Conservation (phyloP, 53 echinoderm and acorn worm species). For the Holothuria scabra region DNA sequence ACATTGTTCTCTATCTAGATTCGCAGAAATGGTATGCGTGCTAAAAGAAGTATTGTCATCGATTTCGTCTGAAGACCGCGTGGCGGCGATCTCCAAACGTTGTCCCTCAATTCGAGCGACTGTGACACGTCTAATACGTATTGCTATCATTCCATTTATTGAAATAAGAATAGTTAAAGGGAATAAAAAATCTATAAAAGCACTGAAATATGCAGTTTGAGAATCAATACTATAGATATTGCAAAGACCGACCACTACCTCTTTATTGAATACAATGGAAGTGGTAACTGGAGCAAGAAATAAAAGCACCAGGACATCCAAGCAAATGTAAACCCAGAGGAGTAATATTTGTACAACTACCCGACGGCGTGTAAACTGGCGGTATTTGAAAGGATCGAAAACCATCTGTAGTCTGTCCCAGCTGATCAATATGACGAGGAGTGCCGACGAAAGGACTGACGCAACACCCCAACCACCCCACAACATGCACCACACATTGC, state of each 20-base stretch:
- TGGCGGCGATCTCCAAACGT: neutral
- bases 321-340: neutral
- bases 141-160: neutral
- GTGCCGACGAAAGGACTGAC: neutral
- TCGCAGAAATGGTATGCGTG: too few species aligned
- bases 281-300: neutral
- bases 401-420: conserved; percentile 10
- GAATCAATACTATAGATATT: neutral
- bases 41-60: neutral
- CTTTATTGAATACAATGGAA: neutral
- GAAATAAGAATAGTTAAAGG: neutral
- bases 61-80: neutral
- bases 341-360: neutral
- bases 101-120: neutral
- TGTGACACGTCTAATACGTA: neutral
- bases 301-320: neutral
- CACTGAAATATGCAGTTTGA: neutral
- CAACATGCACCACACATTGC: neutral
- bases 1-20: too few species aligned
- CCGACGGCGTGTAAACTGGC: neutral
- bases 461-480: neutral
- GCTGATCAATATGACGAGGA: neutral
- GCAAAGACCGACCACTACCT: neutral
- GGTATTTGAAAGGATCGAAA: neutral
- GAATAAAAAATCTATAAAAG: neutral